These are phyloP conservation scores for Catostylus mosaicus DNA, from an alignment of 30 jellyfish, hydroid and myxozoan species.

Conservation along the genomic window DNA sequence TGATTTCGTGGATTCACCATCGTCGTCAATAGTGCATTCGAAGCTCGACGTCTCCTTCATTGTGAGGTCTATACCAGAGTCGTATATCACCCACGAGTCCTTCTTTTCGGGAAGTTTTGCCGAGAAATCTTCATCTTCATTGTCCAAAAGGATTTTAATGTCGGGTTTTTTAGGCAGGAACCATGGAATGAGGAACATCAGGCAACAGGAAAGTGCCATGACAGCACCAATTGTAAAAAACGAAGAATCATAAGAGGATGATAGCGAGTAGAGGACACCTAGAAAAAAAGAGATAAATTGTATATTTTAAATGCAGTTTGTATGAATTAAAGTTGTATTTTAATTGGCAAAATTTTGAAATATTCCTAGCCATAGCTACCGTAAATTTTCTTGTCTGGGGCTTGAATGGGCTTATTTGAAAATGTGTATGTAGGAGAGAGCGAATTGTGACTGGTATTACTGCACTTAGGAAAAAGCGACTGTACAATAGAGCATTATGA, in stretches of 20 bases:
- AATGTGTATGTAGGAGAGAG: too few relatives aligned
- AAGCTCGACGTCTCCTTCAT: conserved; percentile 31
- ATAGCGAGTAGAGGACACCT: conserved; percentile 71
- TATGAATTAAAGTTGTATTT: too few relatives aligned
- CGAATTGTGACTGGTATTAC: too few relatives aligned
- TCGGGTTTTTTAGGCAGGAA: conserved; percentile 28
- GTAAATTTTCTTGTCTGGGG: too few relatives aligned
- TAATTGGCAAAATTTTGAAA: too few relatives aligned
- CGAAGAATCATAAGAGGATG: conserved; percentile 65
- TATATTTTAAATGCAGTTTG: neutral
- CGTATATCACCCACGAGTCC: conserved; percentile 55
- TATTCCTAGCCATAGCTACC: too few relatives aligned
- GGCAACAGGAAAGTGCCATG: conserved; percentile 49
- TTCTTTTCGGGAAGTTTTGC: conserved; percentile 42
- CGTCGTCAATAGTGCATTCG: conserved; percentile 43
- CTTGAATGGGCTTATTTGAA: too few relatives aligned
- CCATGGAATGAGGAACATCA: conserved; percentile 76
- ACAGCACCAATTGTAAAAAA: conserved; percentile 69
- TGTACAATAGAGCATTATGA: too few relatives aligned
- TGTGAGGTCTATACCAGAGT: conserved; percentile 66
- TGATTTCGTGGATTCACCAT: neutral
- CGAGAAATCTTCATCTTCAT: neutral
- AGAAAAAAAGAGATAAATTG: neutral
- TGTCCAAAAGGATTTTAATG: neutral
- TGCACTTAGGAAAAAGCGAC: too few relatives aligned